Conservation (phyloP, 2,888 invertebrate genomes). For the Nemotelus nigrinus region DNA sequence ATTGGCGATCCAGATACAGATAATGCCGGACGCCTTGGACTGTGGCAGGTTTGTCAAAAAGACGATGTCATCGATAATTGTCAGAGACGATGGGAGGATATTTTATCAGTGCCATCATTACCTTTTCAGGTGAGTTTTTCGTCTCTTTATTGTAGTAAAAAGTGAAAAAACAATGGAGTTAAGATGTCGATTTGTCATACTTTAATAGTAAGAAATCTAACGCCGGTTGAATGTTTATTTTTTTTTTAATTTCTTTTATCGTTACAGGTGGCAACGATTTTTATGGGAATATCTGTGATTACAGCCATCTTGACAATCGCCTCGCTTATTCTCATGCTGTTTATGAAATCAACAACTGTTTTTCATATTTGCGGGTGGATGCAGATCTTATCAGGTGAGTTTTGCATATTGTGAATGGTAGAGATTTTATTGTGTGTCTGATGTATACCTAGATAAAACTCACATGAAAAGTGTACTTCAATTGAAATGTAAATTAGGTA, state of each 20-base stretch:
- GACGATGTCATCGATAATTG: slow-evolving; percentile 85
- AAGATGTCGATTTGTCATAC: background rate
- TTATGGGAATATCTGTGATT: slow-evolving; percentile 86
- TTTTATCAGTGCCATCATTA: slow-evolving; percentile 81
- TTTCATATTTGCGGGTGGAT: slow-evolving; percentile 95
- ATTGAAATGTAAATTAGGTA: too few species aligned
- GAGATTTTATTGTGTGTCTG: background rate
- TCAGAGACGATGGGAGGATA: slow-evolving; percentile 83
- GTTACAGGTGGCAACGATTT: slow-evolving; percentile 78
- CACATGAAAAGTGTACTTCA: too few species aligned
- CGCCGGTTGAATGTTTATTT: slow-evolving; percentile 19
- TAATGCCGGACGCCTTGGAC: slow-evolving; percentile 89
- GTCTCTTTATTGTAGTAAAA: too few species aligned
- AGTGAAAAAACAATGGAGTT: background rate
- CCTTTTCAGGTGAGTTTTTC: slow-evolving; percentile 73
- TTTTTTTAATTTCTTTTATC: background rate
- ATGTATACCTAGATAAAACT: too few species aligned
- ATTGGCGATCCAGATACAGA: slow-evolving; percentile 85
- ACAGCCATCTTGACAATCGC: slow-evolving; percentile 87
- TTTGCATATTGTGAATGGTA: slow-evolving; percentile 20
- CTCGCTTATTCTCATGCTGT: slow-evolving; percentile 91
- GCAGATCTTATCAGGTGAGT: slow-evolving; percentile 93
- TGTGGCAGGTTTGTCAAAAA: slow-evolving; percentile 88
- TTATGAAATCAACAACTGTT: slow-evolving; percentile 90
- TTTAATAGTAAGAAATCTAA: background rate